A percentile compares a stretch with the other conserved stretches of the same genome.
Evolutionary conservation across 2,113 vertebrate genomes (phyloP).

Genomic region (Tachysurus fulvidraco): DNA sequence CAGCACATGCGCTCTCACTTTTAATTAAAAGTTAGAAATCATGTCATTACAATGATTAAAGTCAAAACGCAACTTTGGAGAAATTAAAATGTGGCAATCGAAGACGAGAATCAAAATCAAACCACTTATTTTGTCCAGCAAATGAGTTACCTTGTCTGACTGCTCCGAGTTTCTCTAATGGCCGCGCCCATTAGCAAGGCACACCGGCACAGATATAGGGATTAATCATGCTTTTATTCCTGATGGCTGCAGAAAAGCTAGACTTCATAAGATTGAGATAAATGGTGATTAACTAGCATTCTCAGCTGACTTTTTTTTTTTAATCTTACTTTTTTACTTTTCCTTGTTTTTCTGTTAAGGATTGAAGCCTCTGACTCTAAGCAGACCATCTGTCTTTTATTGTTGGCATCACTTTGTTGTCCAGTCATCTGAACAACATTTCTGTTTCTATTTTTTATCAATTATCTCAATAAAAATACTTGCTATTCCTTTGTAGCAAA

Average conservation of each 20-base stretch:
- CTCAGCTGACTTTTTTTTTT: neutral
- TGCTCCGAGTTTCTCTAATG: conserved; percentile 50
- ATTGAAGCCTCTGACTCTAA: neutral
- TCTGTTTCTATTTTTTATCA: neutral
- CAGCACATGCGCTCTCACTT: conserved; percentile 45
- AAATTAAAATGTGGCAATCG: conserved; percentile 50
- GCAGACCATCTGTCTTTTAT: neutral
- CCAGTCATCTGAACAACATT: neutral
- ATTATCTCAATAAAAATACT: neutral
- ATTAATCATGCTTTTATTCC: conserved; percentile 51
- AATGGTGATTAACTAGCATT: conserved; percentile 43
- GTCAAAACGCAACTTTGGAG: conserved; percentile 49
- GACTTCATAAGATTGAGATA: conserved; percentile 37
- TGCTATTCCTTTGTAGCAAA: neutral
- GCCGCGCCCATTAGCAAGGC: conserved; percentile 52
- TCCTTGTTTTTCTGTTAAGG: too few species aligned
- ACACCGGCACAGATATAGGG: conserved; percentile 46
- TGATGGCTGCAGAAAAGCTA: conserved; percentile 38
- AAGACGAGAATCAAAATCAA: conserved; percentile 55
- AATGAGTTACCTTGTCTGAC: conserved; percentile 56
- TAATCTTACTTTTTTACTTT: neutral
- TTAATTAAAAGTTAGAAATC: conserved; percentile 61
- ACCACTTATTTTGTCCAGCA: conserved; percentile 55
- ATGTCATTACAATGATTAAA: conserved; percentile 59
- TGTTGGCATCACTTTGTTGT: neutral